Conservation (phyloP, 2,797 vertebrate genomes). For the Paguma larvata region DNA sequence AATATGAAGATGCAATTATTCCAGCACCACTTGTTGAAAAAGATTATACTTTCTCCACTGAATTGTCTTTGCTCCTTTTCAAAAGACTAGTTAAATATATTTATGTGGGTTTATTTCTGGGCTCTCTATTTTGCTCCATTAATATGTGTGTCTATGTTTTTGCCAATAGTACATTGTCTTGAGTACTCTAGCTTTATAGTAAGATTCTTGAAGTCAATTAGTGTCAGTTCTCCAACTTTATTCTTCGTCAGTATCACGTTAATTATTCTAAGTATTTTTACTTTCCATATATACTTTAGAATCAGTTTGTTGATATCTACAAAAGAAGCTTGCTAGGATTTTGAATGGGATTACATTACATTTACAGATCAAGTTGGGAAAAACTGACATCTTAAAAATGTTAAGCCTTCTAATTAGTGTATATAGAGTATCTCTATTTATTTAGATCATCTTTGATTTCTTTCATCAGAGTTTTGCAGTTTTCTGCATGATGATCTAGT, state of each 20-base stretch:
- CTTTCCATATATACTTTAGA: background rate
- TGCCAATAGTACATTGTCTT: background rate
- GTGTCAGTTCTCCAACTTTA: background rate
- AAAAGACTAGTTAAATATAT: background rate
- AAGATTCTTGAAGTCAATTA: background rate
- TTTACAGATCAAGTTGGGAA: background rate
- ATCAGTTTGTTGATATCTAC: background rate
- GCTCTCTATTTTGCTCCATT: background rate
- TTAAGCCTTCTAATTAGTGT: background rate
- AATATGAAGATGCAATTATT: background rate
- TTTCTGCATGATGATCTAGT: background rate
- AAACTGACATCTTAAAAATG: background rate
- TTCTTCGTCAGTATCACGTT: background rate
- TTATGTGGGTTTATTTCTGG: background rate
- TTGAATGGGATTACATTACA: background rate
- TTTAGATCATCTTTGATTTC: background rate
- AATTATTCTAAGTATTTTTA: background rate
- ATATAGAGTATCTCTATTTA: background rate
- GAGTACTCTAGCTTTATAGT: background rate
- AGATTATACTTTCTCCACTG: background rate
- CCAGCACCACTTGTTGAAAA: background rate
- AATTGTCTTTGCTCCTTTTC: background rate
- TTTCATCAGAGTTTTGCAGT: background rate
- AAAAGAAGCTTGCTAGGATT: background rate
- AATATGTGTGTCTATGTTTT: background rate